Base-by-base conservation (phyloP, 1,140 invertebrate genomes). In the Diabrotica undecimpunctata region DNA sequence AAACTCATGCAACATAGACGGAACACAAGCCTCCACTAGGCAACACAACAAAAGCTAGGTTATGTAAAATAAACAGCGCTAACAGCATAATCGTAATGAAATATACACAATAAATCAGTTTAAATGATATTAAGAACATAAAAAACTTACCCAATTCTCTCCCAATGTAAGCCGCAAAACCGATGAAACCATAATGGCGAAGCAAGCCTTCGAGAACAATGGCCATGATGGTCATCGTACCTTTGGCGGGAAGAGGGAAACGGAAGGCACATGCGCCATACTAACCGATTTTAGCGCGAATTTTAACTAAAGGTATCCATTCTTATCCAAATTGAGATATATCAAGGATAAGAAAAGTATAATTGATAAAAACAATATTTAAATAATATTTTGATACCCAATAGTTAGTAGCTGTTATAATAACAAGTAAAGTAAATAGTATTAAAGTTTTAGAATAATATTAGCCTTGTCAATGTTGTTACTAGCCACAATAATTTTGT, bases 1-100 rank as follows among this genome's bases (percentile, higher is more conserved):
- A 39, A 64, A 65, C 46, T 65, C 66, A 71, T 75, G 75, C 66
- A 73, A 72, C 72, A 72, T 76, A 76, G 75, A 76, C 66, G 14
- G 72, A 77, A 77, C 74, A 77, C 76, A 72, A 68, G 76, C 76
- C 59, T 70, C 70, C 72, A 76, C 70, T 74, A 66, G 62, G 61
- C 62, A 67, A 63, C 38, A 38, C 52, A 25, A 25, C 25, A 52
- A 67, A 67, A 67, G 66, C 66, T 50, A 67, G 66, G 66, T 67
- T 67, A 67, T 61, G 62, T 65, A 13, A 54, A 52, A 55, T 39
- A 51, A 36, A 46, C n/a, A 11, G 54, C 35, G 35, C 6, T 35
- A 14, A 14, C 8, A 36, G 10, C 11, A 6, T 55, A 55, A 55
- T 10, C 13, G 35, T 10, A 35, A 10, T 11, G 4, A 54, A 54